These are phyloP conservation scores for Elachura formosa DNA, from an alignment of 2,113 vertebrate species.

Conservation along the genomic window DNA sequence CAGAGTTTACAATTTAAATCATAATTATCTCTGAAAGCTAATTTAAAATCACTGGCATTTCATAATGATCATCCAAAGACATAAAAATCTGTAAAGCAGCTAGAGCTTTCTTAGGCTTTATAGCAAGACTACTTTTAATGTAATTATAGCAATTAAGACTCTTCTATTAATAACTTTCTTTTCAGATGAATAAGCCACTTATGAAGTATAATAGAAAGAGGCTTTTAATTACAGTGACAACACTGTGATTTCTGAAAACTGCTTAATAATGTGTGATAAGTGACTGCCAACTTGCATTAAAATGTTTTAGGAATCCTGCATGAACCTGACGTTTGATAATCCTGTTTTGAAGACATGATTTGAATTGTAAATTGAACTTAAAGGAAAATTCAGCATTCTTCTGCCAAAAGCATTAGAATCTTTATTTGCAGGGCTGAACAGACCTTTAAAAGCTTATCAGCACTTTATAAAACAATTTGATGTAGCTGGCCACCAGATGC, in stretches of 20 bases:
- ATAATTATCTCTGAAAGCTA: not conserved
- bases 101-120: not conserved
- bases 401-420: not conserved
- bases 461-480: not conserved
- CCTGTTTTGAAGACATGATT: constrained; percentile 23
- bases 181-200: constrained; percentile 39
- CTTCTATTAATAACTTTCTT: constrained; percentile 29
- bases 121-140: not conserved
- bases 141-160: constrained; percentile 47
- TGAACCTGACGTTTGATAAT: constrained; percentile 36
- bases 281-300: constrained; percentile 27
- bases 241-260: constrained; percentile 39
- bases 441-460: not conserved
- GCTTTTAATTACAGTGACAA: constrained; percentile 42
- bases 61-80: not conserved
- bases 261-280: constrained; percentile 10
- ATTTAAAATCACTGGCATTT: constrained; percentile 29
- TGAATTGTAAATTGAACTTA: constrained; percentile 34
- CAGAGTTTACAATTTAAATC: not conserved
- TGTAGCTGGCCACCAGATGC: not conserved
- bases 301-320: constrained; percentile 27
- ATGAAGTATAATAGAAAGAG: constrained; percentile 23
- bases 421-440: not conserved
- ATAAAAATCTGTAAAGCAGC: not conserved
- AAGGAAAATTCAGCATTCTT: not conserved